These are phyloP conservation scores for Spinus olivaceus DNA, from an alignment of 2,797 vertebrate species.

Conservation along the genomic window DNA sequence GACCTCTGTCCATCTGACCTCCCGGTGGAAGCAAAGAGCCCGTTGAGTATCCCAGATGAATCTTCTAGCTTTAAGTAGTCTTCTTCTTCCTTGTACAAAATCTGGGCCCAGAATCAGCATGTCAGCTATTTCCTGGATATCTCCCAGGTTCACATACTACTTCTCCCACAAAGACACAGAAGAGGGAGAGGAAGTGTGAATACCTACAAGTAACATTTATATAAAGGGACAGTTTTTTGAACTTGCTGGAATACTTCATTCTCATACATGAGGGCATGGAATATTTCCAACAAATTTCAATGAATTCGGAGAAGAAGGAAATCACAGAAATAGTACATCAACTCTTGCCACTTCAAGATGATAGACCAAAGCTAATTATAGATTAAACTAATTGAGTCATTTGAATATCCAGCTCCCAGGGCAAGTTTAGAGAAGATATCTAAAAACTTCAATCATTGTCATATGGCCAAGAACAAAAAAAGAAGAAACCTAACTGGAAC, in stretches of 20 bases:
- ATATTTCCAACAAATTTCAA: neutral
- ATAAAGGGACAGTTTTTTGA: neutral
- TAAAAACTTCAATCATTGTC: neutral
- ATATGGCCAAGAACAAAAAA: neutral
- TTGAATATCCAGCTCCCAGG: neutral
- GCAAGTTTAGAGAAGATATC: neutral
- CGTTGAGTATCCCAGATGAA: neutral
- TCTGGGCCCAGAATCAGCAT: neutral
- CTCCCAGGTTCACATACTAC: neutral
- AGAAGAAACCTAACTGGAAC: neutral
- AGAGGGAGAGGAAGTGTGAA: neutral
- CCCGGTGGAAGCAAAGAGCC: neutral
- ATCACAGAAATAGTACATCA: neutral
- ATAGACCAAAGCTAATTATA: neutral
- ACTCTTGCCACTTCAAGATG: neutral
- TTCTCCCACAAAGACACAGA: neutral
- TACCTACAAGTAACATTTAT: neutral
- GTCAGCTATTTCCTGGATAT: neutral
- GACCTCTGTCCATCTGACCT: neutral
- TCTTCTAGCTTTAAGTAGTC: neutral
- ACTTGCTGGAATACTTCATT: neutral
- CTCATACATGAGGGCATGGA: neutral
- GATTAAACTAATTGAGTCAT: neutral
- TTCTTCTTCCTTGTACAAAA: neutral
- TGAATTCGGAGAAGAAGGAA: rapidly evolving